Percentiles rank a stretch among this genome's conserved stretches.
Evolutionary conservation across 2,888 invertebrate genomes (phyloP).

Genomic region (Iphiclides podalirius): DNA sequence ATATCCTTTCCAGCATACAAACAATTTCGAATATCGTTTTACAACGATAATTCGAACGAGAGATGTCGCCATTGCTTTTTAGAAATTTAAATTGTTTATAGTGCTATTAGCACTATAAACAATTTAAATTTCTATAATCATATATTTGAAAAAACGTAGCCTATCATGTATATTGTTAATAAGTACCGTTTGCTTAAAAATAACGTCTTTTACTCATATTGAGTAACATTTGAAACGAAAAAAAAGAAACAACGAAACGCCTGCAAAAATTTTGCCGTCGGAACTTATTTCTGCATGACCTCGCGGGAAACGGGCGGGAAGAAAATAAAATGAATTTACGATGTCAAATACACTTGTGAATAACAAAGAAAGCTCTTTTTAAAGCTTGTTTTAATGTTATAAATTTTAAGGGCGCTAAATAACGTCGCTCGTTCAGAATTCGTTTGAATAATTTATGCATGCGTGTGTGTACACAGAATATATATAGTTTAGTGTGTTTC

Average conservation of each 20-base stretch:
- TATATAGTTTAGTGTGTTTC: too few relatives aligned
- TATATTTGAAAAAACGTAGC: too few relatives aligned
- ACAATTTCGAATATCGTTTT: too few relatives aligned
- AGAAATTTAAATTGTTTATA: too few relatives aligned
- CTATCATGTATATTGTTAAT: too few relatives aligned
- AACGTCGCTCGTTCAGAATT: not conserved
- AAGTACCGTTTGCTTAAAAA: too few relatives aligned
- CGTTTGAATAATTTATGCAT: not conserved
- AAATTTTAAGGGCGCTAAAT: not conserved
- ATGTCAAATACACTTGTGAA: slow-evolving; percentile 7
- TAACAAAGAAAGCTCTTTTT: slow-evolving; percentile 2
- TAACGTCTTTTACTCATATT: not conserved
- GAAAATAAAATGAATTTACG: slow-evolving; percentile 16
- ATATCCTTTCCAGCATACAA: too few relatives aligned
- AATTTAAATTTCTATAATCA: too few relatives aligned
- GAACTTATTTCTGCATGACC: slow-evolving; percentile 17
- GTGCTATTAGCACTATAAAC: too few relatives aligned
- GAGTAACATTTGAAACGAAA: slow-evolving; percentile 9
- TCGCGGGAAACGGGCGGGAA: slow-evolving; percentile 10
- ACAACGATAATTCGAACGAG: too few relatives aligned
- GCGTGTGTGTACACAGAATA: too few relatives aligned
- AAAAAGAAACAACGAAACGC: slow-evolving; percentile 1
- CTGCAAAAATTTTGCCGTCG: slow-evolving; percentile 16
- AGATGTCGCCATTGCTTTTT: too few relatives aligned
- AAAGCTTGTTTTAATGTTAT: not conserved